A percentile compares a stretch with the other conserved stretches of the same genome.
phyloP scores from a whole-genome alignment of 2,113 vertebrate genomes.

The Willisornis vidua region DNA sequence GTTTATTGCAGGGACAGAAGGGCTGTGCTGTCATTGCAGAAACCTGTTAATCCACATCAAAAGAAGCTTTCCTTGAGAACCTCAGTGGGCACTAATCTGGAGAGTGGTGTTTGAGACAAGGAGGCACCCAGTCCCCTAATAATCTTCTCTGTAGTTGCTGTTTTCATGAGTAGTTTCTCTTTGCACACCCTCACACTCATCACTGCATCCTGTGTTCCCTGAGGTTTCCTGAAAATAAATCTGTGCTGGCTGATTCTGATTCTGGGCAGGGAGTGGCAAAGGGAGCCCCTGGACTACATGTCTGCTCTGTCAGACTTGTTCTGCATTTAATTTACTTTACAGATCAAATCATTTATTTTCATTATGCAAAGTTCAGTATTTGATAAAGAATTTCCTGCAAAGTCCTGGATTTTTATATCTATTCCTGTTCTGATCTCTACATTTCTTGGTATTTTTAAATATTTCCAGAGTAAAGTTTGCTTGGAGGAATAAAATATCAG shows the following conservation, averaged over 20 bases:
- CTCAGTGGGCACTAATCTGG: neutral
- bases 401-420: neutral
- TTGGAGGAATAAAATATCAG: neutral
- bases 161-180: neutral
- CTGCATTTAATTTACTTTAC: neutral
- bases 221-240: neutral
- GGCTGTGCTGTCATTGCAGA: neutral
- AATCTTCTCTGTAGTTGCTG: neutral
- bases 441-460: neutral
- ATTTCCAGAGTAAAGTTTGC: neutral
- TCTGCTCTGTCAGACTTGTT: neutral
- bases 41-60: neutral
- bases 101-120: neutral
- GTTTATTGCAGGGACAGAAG: neutral
- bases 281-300: neutral
- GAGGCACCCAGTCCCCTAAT: neutral
- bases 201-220: neutral
- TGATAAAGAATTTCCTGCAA: neutral
- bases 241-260: neutral
- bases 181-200: neutral
- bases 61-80: neutral
- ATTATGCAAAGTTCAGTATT: neutral
- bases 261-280: neutral
- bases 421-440: neutral
- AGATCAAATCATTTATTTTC: neutral